Base-by-base conservation (phyloP, 2,113 vertebrate species). In the Smithornis capensis region DNA sequence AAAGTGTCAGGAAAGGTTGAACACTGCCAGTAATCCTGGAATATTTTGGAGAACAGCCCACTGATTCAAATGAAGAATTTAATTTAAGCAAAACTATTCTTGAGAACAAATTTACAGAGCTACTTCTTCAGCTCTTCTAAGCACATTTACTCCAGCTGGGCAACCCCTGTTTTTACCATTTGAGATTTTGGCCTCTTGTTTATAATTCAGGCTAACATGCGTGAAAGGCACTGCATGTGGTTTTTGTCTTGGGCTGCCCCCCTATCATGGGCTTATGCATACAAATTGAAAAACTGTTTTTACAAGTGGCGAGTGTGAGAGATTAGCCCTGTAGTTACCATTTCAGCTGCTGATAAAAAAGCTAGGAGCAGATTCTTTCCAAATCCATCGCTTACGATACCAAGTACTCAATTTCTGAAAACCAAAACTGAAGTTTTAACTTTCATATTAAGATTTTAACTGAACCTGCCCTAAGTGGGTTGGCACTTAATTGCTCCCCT, bases 171-270 rank as follows among this genome's bases (percentile, higher is more conserved):
- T 96, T 87, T 79, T 68, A 62, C 56, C 86, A 50, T 59, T 90
- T 44, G 94, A 92, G 90, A 93, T 88, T 83, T 93, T 86, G 92
- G 80, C 90, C 90, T 90, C 73, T 79, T 92, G 91, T 95, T 94
- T 94, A 83, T 93, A 96, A 83, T 90, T 90, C 47, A 68, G 88
- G 76, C 90, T 95, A 95, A 93, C 78, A 57, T 62, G 86, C 40
- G 9, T 96, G 94, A 95, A 96, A 92, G 90, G 90, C 95, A 81
- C 86, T 63, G 88, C 92, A 75, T 96, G 94, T 93, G 83, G 64
- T 59, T 95, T 96, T 96, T 93, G 90, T 96, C 92, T 96, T 56
- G 80, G 80, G 83, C 83, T 94, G 90, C 80, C 86, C 90, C 92
- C 86, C 90, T 90, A 47, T 94, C 94, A 60, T 6, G 64, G 88